These are phyloP conservation scores for Seira ritae DNA, from an alignment of 2,888 invertebrate species.

Conservation along the genomic window DNA sequence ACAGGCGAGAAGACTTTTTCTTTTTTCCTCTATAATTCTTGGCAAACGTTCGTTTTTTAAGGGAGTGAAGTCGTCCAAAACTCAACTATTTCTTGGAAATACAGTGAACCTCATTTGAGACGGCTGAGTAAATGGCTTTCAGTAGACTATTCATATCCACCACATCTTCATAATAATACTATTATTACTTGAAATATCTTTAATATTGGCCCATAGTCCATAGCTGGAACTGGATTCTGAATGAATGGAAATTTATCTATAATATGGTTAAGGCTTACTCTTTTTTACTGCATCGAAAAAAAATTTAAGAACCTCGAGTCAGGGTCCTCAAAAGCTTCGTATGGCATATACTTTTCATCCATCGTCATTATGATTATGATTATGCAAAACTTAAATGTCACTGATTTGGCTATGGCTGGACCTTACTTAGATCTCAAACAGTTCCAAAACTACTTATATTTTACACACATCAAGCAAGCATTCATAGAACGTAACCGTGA, in stretches of 20 bases:
- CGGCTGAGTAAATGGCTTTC: slow-evolving; percentile 29
- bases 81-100: background rate
- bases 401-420: background rate
- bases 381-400: background rate
- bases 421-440: slow-evolving; percentile 25
- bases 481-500: slow-evolving; percentile 50
- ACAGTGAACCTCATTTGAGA: background rate
- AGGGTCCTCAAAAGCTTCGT: no score
- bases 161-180: slow-evolving; percentile 53
- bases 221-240: slow-evolving; percentile 15
- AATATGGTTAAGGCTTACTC: slow-evolving; percentile 38
- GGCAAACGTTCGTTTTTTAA: background rate
- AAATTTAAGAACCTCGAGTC: no score
- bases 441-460: slow-evolving; percentile 47
- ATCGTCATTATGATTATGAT: background rate
- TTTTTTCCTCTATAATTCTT: slow-evolving; percentile 11
- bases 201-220: slow-evolving; percentile 34
- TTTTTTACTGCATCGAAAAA: slow-evolving; percentile 41
- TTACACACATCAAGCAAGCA: slow-evolving; percentile 52
- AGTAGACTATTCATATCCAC: slow-evolving; percentile 21
- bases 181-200: slow-evolving; percentile 54
- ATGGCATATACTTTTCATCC: background rate
- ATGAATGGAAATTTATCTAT: slow-evolving; percentile 40
- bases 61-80: background rate
- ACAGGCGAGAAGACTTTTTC: background rate